phyloP scores from a whole-genome alignment of 2,113 vertebrate genomes.

The Dicentrarchus labrax region DNA sequence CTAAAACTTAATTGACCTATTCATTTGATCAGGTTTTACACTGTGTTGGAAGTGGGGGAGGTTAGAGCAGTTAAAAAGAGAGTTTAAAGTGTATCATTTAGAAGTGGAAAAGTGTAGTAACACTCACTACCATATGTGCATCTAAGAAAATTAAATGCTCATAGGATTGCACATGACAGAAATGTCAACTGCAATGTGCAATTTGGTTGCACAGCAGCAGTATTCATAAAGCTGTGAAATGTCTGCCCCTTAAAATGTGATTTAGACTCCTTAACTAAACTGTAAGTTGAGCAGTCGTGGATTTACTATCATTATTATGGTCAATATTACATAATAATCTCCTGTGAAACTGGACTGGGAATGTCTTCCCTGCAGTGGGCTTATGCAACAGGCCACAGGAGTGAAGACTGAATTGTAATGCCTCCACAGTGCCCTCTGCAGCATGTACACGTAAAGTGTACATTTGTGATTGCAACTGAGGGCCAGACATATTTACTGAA shows the following conservation, averaged over 20 bases:
- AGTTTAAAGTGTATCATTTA: conserved; percentile 8
- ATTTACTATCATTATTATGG: conserved; percentile 33
- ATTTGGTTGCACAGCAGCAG: conserved; percentile 4
- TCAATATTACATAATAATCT: conserved; percentile 54
- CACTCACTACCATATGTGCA: neutral
- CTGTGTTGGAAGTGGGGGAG: neutral
- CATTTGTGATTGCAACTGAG: neutral
- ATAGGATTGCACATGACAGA: neutral
- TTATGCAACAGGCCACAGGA: conserved; percentile 56
- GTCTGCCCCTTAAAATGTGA: neutral
- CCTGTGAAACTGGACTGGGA: conserved; percentile 27
- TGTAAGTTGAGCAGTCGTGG: conserved; percentile 4
- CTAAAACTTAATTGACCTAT: neutral
- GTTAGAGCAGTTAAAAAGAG: neutral
- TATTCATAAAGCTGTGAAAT: neutral
- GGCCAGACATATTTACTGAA: neutral
- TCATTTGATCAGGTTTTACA: neutral
- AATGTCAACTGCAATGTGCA: neutral
- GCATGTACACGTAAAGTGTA: conserved; percentile 25
- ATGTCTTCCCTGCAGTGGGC: conserved; percentile 16
- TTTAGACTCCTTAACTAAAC: conserved; percentile 21
- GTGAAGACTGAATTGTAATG: neutral
- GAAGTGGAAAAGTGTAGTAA: neutral
- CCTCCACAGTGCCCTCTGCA: conserved; percentile 74
- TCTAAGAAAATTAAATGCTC: neutral